These are phyloP conservation scores for Leucopsar rothschildi DNA, from an alignment of 2,113 vertebrate genomes.

Conservation along the genomic window DNA sequence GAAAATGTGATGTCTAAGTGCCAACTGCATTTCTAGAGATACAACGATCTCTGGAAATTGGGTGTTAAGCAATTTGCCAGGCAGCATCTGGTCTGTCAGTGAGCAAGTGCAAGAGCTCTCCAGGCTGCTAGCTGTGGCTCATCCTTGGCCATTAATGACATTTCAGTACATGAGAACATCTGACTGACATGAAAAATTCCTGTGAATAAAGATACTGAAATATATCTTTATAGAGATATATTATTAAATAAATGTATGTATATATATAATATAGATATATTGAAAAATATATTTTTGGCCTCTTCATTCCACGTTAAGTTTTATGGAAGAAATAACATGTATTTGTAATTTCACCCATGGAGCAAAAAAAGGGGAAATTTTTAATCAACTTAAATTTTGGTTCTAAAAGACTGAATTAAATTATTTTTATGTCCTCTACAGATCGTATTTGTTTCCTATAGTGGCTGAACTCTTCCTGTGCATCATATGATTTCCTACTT, in stretches of 20 bases:
- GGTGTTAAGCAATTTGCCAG: not conserved
- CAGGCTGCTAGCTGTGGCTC: not conserved
- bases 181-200: not conserved
- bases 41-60: not conserved
- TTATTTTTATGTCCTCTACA: not conserved
- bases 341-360: not conserved
- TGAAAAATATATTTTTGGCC: not conserved
- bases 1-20: not conserved
- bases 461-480: not conserved
- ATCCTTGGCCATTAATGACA: not conserved
- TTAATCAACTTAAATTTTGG: not conserved
- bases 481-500: slow-evolving; percentile 11
- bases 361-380: not conserved
- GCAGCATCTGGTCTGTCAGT: not conserved
- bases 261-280: not conserved
- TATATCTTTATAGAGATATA: not conserved
- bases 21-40: not conserved
- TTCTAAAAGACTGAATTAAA: not conserved
- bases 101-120: not conserved
- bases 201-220: not conserved
- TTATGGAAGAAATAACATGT: not conserved
- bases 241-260: not conserved
- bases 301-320: not conserved
- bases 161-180: not conserved
- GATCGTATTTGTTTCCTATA: not conserved